Evolutionary conservation across 2,113 vertebrate species (phyloP).

Genomic region (Mus spicilegus): DNA sequence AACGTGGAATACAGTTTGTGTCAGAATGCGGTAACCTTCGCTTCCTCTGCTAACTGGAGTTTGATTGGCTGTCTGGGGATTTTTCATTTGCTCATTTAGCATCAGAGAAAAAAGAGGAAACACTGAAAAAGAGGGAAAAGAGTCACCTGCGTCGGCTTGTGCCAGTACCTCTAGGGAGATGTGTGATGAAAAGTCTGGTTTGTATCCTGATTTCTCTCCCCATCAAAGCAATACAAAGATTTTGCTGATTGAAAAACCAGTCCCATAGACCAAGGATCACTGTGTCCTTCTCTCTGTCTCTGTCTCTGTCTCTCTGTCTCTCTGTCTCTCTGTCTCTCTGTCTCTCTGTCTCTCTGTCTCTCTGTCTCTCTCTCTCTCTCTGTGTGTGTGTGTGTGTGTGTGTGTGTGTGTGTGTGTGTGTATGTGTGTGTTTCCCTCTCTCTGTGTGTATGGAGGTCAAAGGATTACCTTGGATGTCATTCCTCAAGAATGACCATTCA

Average conservation of each 20-base stretch:
- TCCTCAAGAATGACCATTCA: not conserved
- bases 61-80: constrained; percentile 9
- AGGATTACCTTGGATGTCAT: not conserved
- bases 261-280: not conserved
- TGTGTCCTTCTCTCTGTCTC: too few relatives aligned
- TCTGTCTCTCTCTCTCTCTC: not conserved
- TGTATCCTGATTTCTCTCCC: too few relatives aligned
- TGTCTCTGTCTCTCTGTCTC: not conserved
- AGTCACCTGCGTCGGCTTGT: not conserved
- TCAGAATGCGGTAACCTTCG: constrained; percentile 55
- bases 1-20: constrained; percentile 67
- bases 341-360: not conserved
- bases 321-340: not conserved
- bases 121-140: not conserved
- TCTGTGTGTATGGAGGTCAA: not conserved
- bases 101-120: not conserved
- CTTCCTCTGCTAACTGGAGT: constrained; percentile 21
- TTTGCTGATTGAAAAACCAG: not conserved
- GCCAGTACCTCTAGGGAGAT: too few relatives aligned
- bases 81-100: constrained; percentile 10
- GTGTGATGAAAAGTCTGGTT: not conserved
- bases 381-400: too few relatives aligned
- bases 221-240: not conserved
- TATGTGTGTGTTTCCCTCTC: too few relatives aligned
- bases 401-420: too few relatives aligned